phyloP scores from a whole-genome alignment of 1,140 invertebrate species.

The Drosophila pseudoobscura region DNA sequence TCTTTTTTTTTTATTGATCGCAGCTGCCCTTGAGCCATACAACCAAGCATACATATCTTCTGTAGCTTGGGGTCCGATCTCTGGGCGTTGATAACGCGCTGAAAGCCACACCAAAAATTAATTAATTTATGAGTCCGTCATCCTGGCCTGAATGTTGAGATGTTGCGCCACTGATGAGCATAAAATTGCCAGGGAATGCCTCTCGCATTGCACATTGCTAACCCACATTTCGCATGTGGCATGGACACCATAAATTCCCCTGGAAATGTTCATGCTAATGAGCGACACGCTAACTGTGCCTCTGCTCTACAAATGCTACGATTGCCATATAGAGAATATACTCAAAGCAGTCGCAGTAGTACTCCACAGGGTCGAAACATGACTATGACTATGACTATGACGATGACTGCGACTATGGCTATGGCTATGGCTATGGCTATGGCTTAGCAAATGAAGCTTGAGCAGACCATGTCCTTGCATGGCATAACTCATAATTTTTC shows the following conservation, averaged over 20 bases:
- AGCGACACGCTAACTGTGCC: slow-evolving; percentile 78
- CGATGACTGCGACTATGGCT: slow-evolving; percentile 23
- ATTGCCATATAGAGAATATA: slow-evolving; percentile 4
- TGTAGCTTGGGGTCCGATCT: slow-evolving; percentile 40
- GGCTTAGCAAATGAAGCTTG: slow-evolving; percentile 79
- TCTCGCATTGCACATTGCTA: slow-evolving; percentile 55
- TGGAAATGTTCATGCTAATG: slow-evolving; percentile 78
- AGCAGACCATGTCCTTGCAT: slow-evolving; percentile 66
- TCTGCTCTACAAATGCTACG: slow-evolving; percentile 68
- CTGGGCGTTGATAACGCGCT: slow-evolving; percentile 73
- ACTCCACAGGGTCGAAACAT: slow-evolving; percentile 7
- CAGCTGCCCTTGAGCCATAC: slow-evolving; percentile 69
- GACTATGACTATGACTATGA: slow-evolving; percentile 12
- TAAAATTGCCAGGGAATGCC: slow-evolving; percentile 63
- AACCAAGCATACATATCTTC: slow-evolving; percentile 11
- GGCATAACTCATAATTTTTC: slow-evolving; percentile 78
- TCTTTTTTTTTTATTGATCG: slow-evolving; percentile 56
- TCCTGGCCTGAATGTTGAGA: slow-evolving; percentile 52
- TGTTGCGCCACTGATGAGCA: slow-evolving; percentile 75
- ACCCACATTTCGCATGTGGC: slow-evolving; percentile 75
- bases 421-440: slow-evolving; percentile 31
- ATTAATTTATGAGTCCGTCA: slow-evolving; percentile 76
- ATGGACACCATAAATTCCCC: slow-evolving; percentile 72
- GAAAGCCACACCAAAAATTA: slow-evolving; percentile 81
- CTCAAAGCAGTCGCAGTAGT: no score